Conservation (phyloP, 2,797 vertebrate genomes). For the Cephalopachus bancanus region DNA sequence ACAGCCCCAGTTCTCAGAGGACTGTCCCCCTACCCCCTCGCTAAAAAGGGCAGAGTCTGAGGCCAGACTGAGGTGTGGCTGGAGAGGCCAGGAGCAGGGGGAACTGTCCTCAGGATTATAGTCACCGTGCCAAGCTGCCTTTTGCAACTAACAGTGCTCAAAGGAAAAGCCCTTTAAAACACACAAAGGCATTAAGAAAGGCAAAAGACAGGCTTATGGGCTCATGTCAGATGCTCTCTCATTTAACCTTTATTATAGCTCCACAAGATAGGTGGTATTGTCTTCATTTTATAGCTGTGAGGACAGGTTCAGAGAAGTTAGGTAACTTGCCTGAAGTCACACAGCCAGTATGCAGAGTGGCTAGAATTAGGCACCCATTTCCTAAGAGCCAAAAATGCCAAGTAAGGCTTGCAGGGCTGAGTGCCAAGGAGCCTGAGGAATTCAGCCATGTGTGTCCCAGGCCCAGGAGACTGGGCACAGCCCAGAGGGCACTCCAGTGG, state of each 20-base stretch:
- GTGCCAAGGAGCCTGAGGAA: constrained; percentile 61
- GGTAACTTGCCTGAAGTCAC: constrained; percentile 43
- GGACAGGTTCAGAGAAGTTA: constrained; percentile 66
- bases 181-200: neutral
- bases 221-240: neutral
- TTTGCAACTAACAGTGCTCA: neutral
- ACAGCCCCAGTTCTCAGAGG: neutral
- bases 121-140: neutral
- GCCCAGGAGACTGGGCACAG: neutral
- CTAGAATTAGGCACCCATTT: constrained; percentile 33
- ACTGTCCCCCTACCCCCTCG: neutral
- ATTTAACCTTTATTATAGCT: constrained; percentile 13
- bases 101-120: neutral
- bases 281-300: neutral
- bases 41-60: neutral
- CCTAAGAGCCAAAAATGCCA: constrained; percentile 56
- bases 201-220: neutral
- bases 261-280: neutral
- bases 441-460: constrained; percentile 13
- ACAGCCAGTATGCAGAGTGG: constrained; percentile 7
- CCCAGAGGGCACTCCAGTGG: neutral
- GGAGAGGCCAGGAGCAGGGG: neutral
- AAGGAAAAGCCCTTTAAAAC: constrained; percentile 52
- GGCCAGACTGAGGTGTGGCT: neutral
- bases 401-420: constrained; percentile 52